These are phyloP conservation scores for Diglossa brunneiventris DNA, from an alignment of 2,113 vertebrate genomes.

Conservation along the genomic window DNA sequence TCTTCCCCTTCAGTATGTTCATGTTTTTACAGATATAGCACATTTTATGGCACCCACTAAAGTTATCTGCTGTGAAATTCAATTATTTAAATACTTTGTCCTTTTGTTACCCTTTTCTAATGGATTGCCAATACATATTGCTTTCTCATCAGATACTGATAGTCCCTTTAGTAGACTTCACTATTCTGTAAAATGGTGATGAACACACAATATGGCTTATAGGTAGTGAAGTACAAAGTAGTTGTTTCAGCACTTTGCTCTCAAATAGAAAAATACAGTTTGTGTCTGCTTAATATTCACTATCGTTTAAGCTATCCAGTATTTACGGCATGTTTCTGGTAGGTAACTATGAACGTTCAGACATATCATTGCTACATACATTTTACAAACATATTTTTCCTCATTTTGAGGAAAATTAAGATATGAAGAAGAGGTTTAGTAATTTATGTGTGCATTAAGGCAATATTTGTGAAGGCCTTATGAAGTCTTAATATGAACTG, in stretches of 20 bases:
- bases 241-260: constrained; percentile 48
- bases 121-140: constrained; percentile 57
- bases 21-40: constrained; percentile 52
- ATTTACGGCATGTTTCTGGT: neutral
- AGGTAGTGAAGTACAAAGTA: constrained; percentile 36
- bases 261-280: neutral
- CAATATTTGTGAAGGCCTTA: neutral
- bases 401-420: neutral
- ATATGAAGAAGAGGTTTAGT: neutral
- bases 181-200: constrained; percentile 20
- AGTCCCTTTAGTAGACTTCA: constrained; percentile 47
- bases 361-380: neutral
- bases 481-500: neutral
- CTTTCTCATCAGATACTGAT: constrained; percentile 64
- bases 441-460: neutral
- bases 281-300: neutral
- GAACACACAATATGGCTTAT: constrained; percentile 1
- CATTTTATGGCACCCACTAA: constrained; percentile 46
- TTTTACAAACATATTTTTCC: neutral
- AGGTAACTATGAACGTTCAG: neutral
- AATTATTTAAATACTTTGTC: constrained; percentile 52
- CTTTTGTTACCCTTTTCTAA: constrained; percentile 63
- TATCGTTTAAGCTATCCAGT: neutral
- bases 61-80: constrained; percentile 54
- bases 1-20: constrained; percentile 3